Base-by-base conservation (phyloP, 2,888 invertebrate species). In the Hedychridium roseum region DNA sequence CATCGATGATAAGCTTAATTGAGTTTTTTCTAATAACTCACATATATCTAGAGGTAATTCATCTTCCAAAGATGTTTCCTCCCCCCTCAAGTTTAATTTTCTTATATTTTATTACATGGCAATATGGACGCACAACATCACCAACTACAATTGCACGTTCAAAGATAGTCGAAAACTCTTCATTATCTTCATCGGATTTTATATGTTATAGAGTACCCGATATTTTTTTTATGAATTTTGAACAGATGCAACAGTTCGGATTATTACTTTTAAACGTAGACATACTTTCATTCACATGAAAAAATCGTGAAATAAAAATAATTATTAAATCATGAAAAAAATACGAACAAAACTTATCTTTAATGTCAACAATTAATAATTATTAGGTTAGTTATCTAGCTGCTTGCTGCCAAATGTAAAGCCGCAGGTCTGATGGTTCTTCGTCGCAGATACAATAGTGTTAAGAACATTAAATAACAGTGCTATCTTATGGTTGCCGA, bases 131-230 rank as follows among this genome's bases (percentile, higher is more conserved):
- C 16, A 43, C 18, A 11, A 43, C 23, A 30, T 37, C 43, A 4
- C 16, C 2, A 28, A 37, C 1, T 15, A 14, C 30, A 9, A 43
- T 43, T 12, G 37, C 28, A n/a, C 30, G 20, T 37, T 43, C n/a
- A 27, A 43, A 30, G 3, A 7, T 18, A 4, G 9, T 27, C 27
- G 14, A 9, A 37, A 36, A 37, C 26, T 12, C 7, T 2, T 3
- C 21, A 30, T 35, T 28, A 28, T 43, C 37, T 28, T 37, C 21
- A 20, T 37, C 30, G 28, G 18, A 28, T 43, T 43, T n/a, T 23
- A 36, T 36, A 28, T 14, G 17, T 14, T 43, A 37, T 15, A 14
- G 26, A 2, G 30, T 6, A 1, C 37, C 43, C 36, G 1, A 4
- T 37, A 18, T 14, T 31, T 43, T 43, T 16, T 5, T 4, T 30